These are phyloP conservation scores for Philantomba maxwellii DNA, from an alignment of 2,113 vertebrate species.

Conservation along the genomic window DNA sequence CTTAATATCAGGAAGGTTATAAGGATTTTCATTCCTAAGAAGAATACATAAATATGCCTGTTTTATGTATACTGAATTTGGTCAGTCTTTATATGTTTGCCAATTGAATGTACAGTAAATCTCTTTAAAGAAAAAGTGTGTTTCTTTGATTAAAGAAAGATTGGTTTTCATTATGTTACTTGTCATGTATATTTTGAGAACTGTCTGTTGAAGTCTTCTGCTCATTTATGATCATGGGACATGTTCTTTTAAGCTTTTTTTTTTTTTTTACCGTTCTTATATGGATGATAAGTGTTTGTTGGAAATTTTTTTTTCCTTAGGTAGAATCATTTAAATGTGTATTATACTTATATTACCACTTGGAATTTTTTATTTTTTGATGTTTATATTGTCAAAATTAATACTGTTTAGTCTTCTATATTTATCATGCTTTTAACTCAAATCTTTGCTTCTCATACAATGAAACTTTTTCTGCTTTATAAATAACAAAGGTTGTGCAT, in stretches of 20 bases:
- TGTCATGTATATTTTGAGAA: constrained; percentile 3
- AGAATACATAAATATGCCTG: neutral
- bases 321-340: neutral
- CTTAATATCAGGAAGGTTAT: neutral
- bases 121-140: neutral
- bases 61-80: neutral
- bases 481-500: neutral
- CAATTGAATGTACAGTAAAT: neutral
- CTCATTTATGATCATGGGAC: neutral
- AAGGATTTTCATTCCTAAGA: neutral
- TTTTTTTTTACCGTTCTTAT: neutral
- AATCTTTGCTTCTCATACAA: neutral
- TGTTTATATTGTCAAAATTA: neutral
- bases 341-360: neutral
- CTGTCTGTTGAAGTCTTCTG: neutral
- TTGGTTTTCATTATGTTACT: neutral
- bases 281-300: neutral
- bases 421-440: neutral
- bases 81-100: neutral
- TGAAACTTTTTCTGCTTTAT: neutral
- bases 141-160: neutral
- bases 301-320: neutral
- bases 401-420: neutral
- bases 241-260: neutral
- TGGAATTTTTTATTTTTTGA: constrained; percentile 8